A percentile compares a stretch with the other conserved stretches of the same genome.
These are phyloP conservation scores for Tetragonula clypearis DNA, from an alignment of 1,140 invertebrate genomes.

Conservation along the genomic window DNA sequence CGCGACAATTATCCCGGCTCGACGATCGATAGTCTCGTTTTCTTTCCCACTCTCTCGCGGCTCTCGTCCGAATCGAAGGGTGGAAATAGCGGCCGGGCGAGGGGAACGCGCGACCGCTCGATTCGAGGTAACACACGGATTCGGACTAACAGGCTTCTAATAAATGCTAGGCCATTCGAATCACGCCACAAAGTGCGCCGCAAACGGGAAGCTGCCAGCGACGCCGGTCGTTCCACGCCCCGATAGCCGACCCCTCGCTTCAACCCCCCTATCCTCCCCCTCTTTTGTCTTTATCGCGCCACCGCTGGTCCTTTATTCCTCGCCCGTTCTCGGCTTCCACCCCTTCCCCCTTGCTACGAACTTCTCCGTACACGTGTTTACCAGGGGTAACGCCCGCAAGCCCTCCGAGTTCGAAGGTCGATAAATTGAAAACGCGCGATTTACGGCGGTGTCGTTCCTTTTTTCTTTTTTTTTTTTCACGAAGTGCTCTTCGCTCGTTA, in stretches of 20 bases:
- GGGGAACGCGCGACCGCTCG: too few relatives aligned
- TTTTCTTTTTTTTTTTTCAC: too few relatives aligned
- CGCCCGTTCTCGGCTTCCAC: neutral
- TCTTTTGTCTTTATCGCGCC: slow-evolving; percentile 27
- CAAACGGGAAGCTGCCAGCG: slow-evolving; percentile 73
- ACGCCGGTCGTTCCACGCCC: slow-evolving; percentile 71
- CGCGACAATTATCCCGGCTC: neutral
- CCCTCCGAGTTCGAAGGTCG: neutral
- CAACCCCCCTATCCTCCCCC: neutral
- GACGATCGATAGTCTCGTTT: neutral
- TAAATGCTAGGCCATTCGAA: slow-evolving; percentile 69
- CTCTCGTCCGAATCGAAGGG: too few relatives aligned
- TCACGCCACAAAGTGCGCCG: slow-evolving; percentile 73
- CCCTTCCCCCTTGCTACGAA: neutral
- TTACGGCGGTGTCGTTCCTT: neutral
- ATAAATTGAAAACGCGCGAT: neutral
- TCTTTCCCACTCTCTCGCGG: neutral
- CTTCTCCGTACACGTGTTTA: slow-evolving; percentile 12
- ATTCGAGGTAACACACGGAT: neutral
- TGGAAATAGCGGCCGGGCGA: too few relatives aligned
- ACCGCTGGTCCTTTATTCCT: slow-evolving; percentile 4
- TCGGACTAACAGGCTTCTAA: slow-evolving; percentile 53
- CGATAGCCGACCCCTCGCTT: slow-evolving; percentile 60
- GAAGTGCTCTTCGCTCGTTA: too few relatives aligned
- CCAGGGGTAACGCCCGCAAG: neutral